These are phyloP conservation scores for Blennius ocellaris DNA, from an alignment of 2,113 vertebrate genomes.

Conservation along the genomic window DNA sequence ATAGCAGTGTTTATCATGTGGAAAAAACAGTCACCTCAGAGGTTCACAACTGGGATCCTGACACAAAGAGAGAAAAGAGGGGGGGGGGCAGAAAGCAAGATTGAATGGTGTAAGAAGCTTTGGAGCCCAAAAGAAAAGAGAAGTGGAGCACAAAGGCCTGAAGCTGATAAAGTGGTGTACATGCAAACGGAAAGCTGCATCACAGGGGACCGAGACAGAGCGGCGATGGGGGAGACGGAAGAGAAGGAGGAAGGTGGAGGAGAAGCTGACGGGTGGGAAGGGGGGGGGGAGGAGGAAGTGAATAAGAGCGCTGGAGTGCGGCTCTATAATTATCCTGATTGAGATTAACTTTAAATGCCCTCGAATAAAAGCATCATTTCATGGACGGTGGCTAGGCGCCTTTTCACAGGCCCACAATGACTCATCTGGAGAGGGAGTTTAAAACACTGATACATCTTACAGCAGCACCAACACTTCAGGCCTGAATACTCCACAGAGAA, in stretches of 20 bases:
- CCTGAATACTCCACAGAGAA: constrained; percentile 64
- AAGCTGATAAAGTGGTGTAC: constrained; percentile 44
- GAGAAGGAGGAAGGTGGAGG: constrained; percentile 41
- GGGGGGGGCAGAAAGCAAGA: background rate
- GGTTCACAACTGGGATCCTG: constrained; percentile 88
- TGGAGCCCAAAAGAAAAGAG: constrained; percentile 30
- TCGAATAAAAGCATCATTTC: constrained; percentile 73
- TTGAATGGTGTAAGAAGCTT: constrained; percentile 6
- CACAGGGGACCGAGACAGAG: constrained; percentile 46
- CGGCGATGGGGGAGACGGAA: constrained; percentile 17
- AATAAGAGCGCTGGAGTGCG: constrained; percentile 59
- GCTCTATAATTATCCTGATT: constrained; percentile 80
- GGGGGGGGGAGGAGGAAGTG: constrained; percentile 38
- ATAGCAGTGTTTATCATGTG: constrained; percentile 73
- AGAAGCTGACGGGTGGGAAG: constrained; percentile 53
- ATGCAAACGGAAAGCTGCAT: constrained; percentile 57
- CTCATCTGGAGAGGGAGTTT: constrained; percentile 68
- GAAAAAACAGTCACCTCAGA: constrained; percentile 80
- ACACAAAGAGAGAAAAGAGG: constrained; percentile 58
- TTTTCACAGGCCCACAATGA: constrained; percentile 62
- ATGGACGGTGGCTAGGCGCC: constrained; percentile 55
- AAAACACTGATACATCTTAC: constrained; percentile 57
- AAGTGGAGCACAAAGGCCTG: constrained; percentile 56
- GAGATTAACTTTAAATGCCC: constrained; percentile 85
- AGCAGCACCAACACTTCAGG: constrained; percentile 56